These are phyloP conservation scores for Campoplex capitator DNA, from an alignment of 2,888 invertebrate species.

Conservation along the genomic window DNA sequence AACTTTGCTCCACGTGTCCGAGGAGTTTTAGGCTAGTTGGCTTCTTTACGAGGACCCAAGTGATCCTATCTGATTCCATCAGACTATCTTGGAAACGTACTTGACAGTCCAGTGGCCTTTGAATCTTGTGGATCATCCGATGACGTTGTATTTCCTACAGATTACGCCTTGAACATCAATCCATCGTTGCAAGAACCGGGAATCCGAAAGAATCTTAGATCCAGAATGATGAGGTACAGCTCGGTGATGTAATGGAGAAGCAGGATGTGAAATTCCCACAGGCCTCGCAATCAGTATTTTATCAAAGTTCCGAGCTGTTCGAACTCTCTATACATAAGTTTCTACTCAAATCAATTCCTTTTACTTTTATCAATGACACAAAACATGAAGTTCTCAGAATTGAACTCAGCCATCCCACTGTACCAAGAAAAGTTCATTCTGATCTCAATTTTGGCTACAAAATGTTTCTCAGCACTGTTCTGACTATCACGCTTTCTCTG, in stretches of 20 bases:
- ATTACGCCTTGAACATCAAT: neutral
- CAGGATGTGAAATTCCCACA: neutral
- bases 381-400: too few species aligned
- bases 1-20: constrained; percentile 1
- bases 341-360: too few species aligned
- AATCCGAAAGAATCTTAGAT: neutral
- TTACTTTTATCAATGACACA: too few species aligned
- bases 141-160: neutral
- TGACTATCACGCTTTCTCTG: too few species aligned
- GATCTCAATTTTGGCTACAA: too few species aligned
- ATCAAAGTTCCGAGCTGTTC: neutral
- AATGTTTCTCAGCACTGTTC: too few species aligned
- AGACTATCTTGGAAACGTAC: neutral
- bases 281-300: neutral
- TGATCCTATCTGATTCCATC: neutral
- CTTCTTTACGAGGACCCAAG: neutral
- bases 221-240: neutral
- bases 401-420: too few species aligned
- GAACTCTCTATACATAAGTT: too few species aligned
- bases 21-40: neutral
- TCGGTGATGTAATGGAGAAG: neutral
- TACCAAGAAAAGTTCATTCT: too few species aligned
- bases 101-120: neutral
- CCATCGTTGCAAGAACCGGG: neutral
- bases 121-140: neutral